Base-by-base conservation (phyloP, 2,113 vertebrate species). In the Periophthalmodon schlosseri region DNA sequence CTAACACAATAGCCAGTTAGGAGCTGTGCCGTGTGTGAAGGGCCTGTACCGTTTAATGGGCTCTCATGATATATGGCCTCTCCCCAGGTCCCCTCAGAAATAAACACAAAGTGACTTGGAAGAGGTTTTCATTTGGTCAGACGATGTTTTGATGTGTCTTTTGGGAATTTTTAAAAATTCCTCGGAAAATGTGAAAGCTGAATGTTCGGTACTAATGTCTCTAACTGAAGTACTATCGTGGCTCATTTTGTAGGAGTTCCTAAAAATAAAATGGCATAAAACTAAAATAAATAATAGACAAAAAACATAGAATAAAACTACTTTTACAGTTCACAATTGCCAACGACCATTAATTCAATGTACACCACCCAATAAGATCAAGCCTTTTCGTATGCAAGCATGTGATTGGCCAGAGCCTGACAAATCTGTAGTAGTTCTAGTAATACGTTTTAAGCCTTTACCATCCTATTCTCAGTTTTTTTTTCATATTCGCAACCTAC, bases 1-100 rank as follows among this genome's bases (percentile, higher is more conserved):
- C 87, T 78, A 88, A 88, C 84, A 85, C 87, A 87, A 81, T 72
- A 83, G 80, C 84, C 88, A 78, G 87, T 90, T 86, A 89, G 88
- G 81, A 87, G 79, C 39, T 28, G 57, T 12, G 52, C 78, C 24
- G 57, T 14, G 79, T 77, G 74, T 78, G 79, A 84, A 85, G 83
- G 79, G 80, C 64, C 86, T 80, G 79, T 77, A 80, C 83, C 80
- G 87, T 85, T 88, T 91, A 83, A 91, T 85, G 73, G 83, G 72
- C 87, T 84, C 81, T 83, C 75, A 87, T 88, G 81, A 84, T 89
- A 68, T 81, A 85, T 80, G 68, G 80, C 79, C 76, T 28, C 57
- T 77, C 56, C 46, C 74, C 69, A 65, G 77, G 58, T 84, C 73
- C 67, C 76, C 63, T 73, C 63, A 74, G 76, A 87, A 82, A 87